Evolutionary conservation across 92 coral and sea anemone species (phyloP), one percentile per base, ranked within the genome.

Genomic region (Epizoanthus stellaris): DNA sequence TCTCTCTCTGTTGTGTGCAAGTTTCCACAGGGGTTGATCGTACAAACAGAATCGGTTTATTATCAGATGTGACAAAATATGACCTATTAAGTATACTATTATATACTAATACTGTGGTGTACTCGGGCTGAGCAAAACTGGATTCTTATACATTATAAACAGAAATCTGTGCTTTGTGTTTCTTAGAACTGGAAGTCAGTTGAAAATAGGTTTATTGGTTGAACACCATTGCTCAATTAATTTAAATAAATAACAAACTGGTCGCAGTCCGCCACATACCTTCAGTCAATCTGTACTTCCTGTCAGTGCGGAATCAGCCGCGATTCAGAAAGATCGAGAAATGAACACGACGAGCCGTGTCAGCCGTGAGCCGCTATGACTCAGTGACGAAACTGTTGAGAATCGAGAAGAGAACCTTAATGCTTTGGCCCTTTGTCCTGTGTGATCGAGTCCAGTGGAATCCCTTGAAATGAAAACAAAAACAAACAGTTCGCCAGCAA

Each of bases 201-300:
- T 12, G 73, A 67, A 43, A 34, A 43, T 67, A 38, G 73, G 20
- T 10, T 36, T 67, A 14, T 67, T 43, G 15, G 17, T 13, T 13
- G 6, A 38, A 36, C 10, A 36, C 19, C 49, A 67, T 34, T 34
- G 49, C 73, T 34, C 49, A 67, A 67, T 38, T 23, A 65, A 65
- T 7, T 65, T 6, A 65, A 7, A 65, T 19, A 65, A 25, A 65
- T 36, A 17, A 36, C 73, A 67, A 67, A 14, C 73, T 34, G 17
- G 49, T 6, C 73, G 56, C 2, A 49, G 14, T 49, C 56, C 13
- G 19, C 38, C 61, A 77, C 83, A 79, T 79, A 79, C 83, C 83
- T 79, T 43, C 16, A 62, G 67, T 61, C 13, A 62, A 23, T 63
- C 49, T 79, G 40, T 70, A 79, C 83, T 79, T 79, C 83, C 83